Conservation (phyloP, 2,797 vertebrate genomes). For the Eutrigla gurnardus region DNA sequence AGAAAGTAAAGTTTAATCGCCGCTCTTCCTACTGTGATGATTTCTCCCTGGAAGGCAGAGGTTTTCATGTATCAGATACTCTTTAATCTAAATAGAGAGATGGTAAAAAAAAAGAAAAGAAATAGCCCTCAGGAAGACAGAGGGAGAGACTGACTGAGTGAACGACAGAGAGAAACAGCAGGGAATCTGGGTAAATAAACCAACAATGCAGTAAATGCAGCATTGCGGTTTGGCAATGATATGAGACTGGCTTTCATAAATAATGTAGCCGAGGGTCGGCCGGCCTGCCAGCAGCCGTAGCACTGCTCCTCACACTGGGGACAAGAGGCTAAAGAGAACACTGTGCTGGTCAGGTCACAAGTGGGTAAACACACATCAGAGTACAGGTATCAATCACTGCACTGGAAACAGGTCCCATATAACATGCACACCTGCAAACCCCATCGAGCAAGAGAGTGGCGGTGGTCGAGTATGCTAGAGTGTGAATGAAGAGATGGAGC, state of each 20-base stretch:
- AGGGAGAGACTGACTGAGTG: conserved; percentile 22
- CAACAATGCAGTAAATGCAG: conserved; percentile 55
- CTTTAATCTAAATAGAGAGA: conserved; percentile 28
- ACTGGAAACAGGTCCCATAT: background rate
- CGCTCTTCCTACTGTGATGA: conserved; percentile 21
- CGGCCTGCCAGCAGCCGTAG: conserved; percentile 19
- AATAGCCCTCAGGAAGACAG: conserved; percentile 4
- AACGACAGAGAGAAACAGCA: conserved; percentile 18
- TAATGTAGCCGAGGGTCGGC: conserved; percentile 62
- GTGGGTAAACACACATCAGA: conserved; percentile 19
- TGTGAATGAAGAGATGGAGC: too few species aligned
- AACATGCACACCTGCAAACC: background rate
- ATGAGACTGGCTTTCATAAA: conserved; percentile 65
- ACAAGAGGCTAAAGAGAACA: conserved; percentile 4
- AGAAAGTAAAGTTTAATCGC: conserved; percentile 10
- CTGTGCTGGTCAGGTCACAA: conserved; percentile 7
- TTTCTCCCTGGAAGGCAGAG: conserved; percentile 31
- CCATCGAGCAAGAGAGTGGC: too few species aligned
- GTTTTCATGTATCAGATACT: conserved; percentile 36
- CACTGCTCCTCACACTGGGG: conserved; percentile 19
- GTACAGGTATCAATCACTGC: conserved; percentile 10
- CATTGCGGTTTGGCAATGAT: conserved; percentile 64
- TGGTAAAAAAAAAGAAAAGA: background rate
- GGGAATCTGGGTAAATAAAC: conserved; percentile 47
- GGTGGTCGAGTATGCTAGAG: too few species aligned